Evolutionary conservation across 2,888 invertebrate species (phyloP).

Genomic region (Chymomyza caudatula): DNA sequence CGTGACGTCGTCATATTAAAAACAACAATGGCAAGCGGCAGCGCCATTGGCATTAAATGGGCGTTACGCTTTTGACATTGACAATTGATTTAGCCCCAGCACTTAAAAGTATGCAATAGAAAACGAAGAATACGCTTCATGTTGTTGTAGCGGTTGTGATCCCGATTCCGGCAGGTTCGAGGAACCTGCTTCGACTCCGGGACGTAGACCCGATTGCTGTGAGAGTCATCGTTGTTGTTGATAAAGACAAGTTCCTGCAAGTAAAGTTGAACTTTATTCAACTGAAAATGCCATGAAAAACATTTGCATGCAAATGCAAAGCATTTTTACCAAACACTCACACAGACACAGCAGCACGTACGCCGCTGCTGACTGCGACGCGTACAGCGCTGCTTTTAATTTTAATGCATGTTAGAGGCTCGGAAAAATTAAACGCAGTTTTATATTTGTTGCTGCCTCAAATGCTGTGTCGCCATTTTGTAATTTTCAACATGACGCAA

Average conservation of each 20-base stretch:
- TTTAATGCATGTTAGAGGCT: slow-evolving; percentile 72
- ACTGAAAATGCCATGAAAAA: slow-evolving; percentile 41
- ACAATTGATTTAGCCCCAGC: background rate
- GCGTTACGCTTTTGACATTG: background rate
- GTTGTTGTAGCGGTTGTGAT: too few species aligned
- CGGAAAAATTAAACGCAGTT: slow-evolving; percentile 64
- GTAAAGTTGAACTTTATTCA: background rate
- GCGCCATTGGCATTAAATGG: slow-evolving; percentile 14
- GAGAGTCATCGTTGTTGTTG: too few species aligned
- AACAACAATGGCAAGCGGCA: slow-evolving; percentile 11
- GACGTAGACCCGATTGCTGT: too few species aligned
- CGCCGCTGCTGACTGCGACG: slow-evolving; percentile 26
- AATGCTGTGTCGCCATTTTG: slow-evolving; percentile 32
- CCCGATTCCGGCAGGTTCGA: too few species aligned
- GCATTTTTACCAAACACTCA: slow-evolving; percentile 29
- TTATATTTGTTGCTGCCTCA: slow-evolving; percentile 49
- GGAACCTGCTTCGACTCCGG: too few species aligned
- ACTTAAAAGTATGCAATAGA: background rate
- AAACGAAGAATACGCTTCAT: too few species aligned
- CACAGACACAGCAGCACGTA: slow-evolving; percentile 6
- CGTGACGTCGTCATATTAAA: background rate
- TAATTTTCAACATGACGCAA: slow-evolving; percentile 52
- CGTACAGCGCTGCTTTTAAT: slow-evolving; percentile 56
- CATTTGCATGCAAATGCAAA: slow-evolving; percentile 67
- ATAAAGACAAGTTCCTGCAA: background rate